These are phyloP conservation scores for Perizoma flavofasciatum DNA, from an alignment of 2,888 invertebrate genomes.

Conservation along the genomic window DNA sequence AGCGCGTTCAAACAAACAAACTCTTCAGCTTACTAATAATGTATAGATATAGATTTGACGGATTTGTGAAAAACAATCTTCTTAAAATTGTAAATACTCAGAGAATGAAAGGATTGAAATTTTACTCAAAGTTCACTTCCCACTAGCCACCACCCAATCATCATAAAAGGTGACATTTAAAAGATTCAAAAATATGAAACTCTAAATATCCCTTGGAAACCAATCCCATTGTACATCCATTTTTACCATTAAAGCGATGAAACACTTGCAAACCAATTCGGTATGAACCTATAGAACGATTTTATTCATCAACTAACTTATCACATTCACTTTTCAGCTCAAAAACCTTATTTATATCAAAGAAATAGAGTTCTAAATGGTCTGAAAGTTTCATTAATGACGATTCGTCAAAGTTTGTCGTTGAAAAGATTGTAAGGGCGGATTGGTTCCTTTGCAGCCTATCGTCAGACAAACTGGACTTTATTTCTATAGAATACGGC, in stretches of 20 bases:
- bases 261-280: constrained; percentile 56
- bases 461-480: constrained; percentile 2
- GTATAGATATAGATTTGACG: no score
- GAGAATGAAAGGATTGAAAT: no score
- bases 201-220: constrained; percentile 32
- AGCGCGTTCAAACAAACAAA: no score
- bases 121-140: no score
- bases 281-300: constrained; percentile 47
- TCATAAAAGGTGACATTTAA: no score
- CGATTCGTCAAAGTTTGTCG: constrained; percentile 40
- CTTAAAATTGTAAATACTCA: no score
- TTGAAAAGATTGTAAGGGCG: constrained; percentile 46
- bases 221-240: constrained; percentile 46
- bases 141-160: no score
- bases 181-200: neutral
- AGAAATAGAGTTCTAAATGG: constrained; percentile 33
- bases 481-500: constrained; percentile 19
- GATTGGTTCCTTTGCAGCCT: constrained; percentile 39
- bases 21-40: no score
- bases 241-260: constrained; percentile 48
- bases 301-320: constrained; percentile 47
- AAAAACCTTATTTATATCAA: constrained; percentile 19
- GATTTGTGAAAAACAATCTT: no score
- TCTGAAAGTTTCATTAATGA: constrained; percentile 3
- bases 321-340: neutral